Percentiles rank a stretch among this genome's conserved stretches.
Evolutionary conservation across 2,797 vertebrate species (phyloP).

Genomic region (Esox lucius): DNA sequence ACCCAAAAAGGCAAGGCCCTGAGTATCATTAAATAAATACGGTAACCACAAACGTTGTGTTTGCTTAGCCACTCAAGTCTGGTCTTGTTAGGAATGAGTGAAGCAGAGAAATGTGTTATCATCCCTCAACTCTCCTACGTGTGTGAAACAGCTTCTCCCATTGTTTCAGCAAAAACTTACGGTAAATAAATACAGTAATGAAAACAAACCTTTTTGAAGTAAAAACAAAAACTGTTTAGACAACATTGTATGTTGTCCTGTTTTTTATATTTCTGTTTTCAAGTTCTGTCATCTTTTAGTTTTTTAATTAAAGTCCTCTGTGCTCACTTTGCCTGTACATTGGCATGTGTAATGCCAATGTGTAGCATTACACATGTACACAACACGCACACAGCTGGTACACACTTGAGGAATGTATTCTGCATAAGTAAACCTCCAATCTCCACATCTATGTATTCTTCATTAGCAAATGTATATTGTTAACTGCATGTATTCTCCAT

Average conservation of each 20-base stretch:
- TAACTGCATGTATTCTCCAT: background rate
- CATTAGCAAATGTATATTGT: too few species aligned
- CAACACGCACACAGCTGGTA: slow-evolving; percentile 1
- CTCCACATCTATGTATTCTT: too few species aligned
- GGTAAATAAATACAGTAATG: too few species aligned
- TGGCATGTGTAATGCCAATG: too few species aligned
- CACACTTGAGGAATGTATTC: background rate
- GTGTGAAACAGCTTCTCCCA: background rate
- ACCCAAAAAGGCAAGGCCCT: too few species aligned
- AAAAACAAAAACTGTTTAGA: background rate
- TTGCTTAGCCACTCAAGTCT: slow-evolving; percentile 47
- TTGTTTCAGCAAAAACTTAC: slow-evolving; percentile 11
- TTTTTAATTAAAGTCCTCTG: background rate
- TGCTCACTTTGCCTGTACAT: background rate
- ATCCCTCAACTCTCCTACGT: slow-evolving; percentile 43
- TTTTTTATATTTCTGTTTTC: background rate
- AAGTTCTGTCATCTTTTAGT: background rate
- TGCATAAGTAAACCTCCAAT: too few species aligned
- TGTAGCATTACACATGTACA: background rate
- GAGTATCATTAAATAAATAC: background rate
- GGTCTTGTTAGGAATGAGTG: slow-evolving; percentile 61
- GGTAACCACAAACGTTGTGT: background rate
- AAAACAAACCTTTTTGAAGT: background rate
- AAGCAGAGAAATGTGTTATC: slow-evolving; percentile 49
- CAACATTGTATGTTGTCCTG: background rate